A percentile compares a stretch with the other conserved stretches of the same genome.
These are phyloP conservation scores for Julus scandinavius DNA, from an alignment of 2,888 invertebrate species.

Conservation along the genomic window DNA sequence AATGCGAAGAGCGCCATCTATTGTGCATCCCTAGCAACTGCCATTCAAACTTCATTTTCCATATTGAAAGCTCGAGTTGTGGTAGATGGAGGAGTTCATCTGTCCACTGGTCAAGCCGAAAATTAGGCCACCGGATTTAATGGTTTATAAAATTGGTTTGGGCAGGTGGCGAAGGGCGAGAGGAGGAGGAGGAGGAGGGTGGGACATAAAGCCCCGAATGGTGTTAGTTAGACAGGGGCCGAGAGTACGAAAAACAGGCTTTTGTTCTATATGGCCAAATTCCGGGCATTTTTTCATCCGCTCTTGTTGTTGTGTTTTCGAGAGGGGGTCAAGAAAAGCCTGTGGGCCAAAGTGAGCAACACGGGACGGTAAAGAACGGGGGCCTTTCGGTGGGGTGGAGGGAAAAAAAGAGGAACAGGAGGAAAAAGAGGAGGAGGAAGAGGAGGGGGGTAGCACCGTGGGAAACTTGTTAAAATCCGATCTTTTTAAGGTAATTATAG, in stretches of 20 bases:
- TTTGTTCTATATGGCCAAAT: slow-evolving; percentile 24
- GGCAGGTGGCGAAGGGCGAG: background rate
- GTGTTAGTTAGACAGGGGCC: background rate
- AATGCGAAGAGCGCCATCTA: too few species aligned
- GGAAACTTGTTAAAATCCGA: slow-evolving; percentile 55
- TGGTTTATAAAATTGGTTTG: background rate
- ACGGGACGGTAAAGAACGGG: background rate
- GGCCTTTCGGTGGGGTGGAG: background rate
- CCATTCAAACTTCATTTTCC: too few species aligned
- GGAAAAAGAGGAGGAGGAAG: background rate
- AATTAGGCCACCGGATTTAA: background rate
- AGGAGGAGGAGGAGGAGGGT: background rate
- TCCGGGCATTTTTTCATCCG: background rate
- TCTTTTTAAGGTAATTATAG: slow-evolving; percentile 53
- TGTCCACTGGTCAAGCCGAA: background rate
- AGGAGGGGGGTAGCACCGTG: slow-evolving; percentile 37
- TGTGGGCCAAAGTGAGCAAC: background rate
- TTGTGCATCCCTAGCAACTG: too few species aligned
- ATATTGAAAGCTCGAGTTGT: too few species aligned
- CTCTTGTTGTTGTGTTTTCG: background rate
- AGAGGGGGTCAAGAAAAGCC: background rate
- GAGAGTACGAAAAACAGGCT: background rate
- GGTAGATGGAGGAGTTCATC: background rate
- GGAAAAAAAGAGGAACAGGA: too few species aligned
- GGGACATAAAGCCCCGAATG: background rate